Evolutionary conservation across 2,888 invertebrate genomes (phyloP).

Genomic region (Lasioglossum villosulum): DNA sequence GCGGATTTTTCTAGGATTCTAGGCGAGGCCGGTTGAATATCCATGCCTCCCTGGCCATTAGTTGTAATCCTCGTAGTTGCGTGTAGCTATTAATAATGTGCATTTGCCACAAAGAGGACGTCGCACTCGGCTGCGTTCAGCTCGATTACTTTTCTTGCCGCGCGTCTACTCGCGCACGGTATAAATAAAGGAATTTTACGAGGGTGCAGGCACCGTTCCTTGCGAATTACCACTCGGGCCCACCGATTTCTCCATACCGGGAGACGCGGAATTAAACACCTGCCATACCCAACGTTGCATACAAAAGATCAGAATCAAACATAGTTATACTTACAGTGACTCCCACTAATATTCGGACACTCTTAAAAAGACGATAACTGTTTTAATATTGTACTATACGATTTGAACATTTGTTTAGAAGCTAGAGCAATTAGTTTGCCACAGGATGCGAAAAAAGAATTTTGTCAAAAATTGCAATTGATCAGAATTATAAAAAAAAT

Average conservation of each 20-base stretch:
- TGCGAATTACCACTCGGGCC: background rate
- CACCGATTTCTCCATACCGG: background rate
- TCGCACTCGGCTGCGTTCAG: slow-evolving; percentile 52
- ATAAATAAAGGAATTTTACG: slow-evolving; percentile 30
- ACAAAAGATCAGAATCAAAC: background rate
- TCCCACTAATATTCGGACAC: too few relatives aligned
- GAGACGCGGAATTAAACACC: background rate
- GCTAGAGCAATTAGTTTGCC: too few relatives aligned
- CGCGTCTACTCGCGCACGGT: background rate
- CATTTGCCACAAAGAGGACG: slow-evolving; percentile 60
- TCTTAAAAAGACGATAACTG: too few relatives aligned
- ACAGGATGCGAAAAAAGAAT: too few relatives aligned
- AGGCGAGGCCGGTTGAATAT: slow-evolving; percentile 62
- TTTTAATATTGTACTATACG: too few relatives aligned
- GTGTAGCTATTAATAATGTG: slow-evolving; percentile 62
- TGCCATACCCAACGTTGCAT: background rate
- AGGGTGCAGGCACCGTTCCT: slow-evolving; percentile 27
- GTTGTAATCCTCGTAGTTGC: slow-evolving; percentile 58
- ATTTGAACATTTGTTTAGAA: too few relatives aligned
- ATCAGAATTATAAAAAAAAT: too few relatives aligned
- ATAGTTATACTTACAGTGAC: too few relatives aligned
- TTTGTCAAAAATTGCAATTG: too few relatives aligned
- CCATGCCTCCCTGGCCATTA: slow-evolving; percentile 55
- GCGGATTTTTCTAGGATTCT: slow-evolving; percentile 60
- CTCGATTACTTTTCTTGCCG: slow-evolving; percentile 50